A percentile compares a stretch with the other conserved stretches of the same genome.
Conservation (phyloP, 2,113 vertebrate genomes). For the Myotis lucifugus region DNA sequence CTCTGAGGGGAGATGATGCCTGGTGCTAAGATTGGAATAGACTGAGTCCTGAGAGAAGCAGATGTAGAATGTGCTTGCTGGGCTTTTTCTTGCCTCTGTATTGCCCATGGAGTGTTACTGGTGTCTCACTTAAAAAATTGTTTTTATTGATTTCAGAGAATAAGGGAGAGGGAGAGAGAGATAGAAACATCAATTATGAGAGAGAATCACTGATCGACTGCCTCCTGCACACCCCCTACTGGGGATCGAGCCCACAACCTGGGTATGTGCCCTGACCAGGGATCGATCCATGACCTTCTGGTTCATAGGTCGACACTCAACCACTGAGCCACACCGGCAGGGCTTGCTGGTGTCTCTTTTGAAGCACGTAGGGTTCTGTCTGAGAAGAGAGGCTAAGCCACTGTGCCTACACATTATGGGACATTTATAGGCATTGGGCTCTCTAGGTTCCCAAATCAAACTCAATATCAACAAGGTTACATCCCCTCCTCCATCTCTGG, state of each 20-base stretch:
- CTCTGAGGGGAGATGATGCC: not conserved
- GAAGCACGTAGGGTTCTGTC: not conserved
- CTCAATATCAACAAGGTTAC: not conserved
- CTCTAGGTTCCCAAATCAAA: not conserved
- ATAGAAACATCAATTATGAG: too few species aligned
- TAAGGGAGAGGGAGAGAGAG: too few species aligned
- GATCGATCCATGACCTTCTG: too few species aligned
- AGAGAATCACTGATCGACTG: too few species aligned
- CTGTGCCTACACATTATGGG: rapidly evolving
- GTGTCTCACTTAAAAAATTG: too few species aligned
- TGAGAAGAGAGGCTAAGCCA: not conserved
- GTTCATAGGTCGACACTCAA: too few species aligned
- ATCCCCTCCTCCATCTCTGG: not conserved
- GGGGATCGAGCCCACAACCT: too few species aligned
- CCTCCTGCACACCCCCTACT: too few species aligned
- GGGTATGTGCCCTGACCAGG: too few species aligned
- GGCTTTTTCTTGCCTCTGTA: not conserved
- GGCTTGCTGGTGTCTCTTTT: not conserved
- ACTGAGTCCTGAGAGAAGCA: not conserved
- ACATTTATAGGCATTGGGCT: not conserved
- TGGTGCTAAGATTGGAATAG: not conserved
- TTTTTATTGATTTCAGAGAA: too few species aligned
- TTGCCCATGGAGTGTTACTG: not conserved
- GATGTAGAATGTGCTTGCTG: not conserved
- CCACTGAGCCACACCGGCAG: too few species aligned